Evolutionary conservation across 2,113 vertebrate species (phyloP).

Genomic region (Anseranas semipalmata): DNA sequence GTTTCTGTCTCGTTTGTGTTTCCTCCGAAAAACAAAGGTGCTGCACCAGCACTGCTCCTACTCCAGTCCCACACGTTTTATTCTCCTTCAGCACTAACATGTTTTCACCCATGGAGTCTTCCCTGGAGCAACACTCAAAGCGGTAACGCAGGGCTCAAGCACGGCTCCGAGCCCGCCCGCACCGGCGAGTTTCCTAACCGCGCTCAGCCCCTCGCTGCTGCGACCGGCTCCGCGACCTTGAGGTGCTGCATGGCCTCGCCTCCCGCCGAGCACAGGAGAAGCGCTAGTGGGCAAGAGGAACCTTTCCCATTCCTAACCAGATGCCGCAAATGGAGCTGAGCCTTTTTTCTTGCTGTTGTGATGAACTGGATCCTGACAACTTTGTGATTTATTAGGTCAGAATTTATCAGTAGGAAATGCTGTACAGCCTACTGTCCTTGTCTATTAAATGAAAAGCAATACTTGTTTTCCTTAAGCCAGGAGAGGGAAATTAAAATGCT

Average conservation of each 20-base stretch:
- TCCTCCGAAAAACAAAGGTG: background rate
- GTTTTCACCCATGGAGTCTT: background rate
- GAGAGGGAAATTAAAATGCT: background rate
- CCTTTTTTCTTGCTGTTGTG: background rate
- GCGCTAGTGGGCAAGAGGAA: accelerated
- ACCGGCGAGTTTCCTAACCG: too few species aligned
- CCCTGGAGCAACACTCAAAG: background rate
- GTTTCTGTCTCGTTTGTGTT: too few species aligned
- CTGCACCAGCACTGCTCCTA: background rate
- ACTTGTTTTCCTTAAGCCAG: background rate
- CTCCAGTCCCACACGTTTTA: background rate
- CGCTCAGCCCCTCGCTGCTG: too few species aligned
- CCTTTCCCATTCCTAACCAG: background rate
- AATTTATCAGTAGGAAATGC: background rate
- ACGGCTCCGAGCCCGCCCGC: background rate
- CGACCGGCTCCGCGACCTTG: background rate
- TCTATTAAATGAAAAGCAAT: background rate
- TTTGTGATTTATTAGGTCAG: background rate
- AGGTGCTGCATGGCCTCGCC: background rate
- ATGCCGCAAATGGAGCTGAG: accelerated
- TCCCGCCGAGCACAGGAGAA: background rate
- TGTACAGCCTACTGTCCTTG: background rate
- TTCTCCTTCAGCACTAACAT: too few species aligned
- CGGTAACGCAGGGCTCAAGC: background rate
- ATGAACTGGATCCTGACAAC: accelerated